Evolutionary conservation across 2,888 invertebrate genomes (phyloP), one percentile per base, ranked within the genome.

Genomic region (Apotomis betuletana): DNA sequence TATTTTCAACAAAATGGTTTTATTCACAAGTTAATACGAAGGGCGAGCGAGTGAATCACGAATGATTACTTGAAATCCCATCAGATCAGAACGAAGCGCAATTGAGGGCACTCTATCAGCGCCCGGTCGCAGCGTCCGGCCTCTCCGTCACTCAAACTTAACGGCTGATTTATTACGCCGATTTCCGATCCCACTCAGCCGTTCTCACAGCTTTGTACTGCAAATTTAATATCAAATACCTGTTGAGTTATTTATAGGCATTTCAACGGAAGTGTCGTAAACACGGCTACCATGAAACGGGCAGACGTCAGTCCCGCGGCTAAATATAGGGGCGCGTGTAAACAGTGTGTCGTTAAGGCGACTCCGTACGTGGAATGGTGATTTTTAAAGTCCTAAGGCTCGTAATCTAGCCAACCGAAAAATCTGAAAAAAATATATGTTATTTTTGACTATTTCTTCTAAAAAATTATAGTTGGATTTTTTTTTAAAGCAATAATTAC

Each of bases 61-160:
- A 67, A 13, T 55, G 41, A 72, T 68, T 58, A 68, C 63, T 63
- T 59, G 58, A 72, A 68, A 68, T 58, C 72, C 67, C 62, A 72
- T 68, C 72, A 57, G 63, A 59, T 61, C 36, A 41, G 63, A 63
- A 62, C 55, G 71, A 41, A 41, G 41, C 41, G 41, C 72, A 67
- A 72, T 72, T 72, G 72, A 72, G 72, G 72, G 68, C 72, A 67
- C 83, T 83, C 80, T 73, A 80, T 79, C 79, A 82, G 62, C 77
- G 75, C 74, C 76, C 74, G 76, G 74, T 77, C 73, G 77, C 75
- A 69, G 76, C 82, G 80, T 81, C 84, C 83, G 82, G 83, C 78
- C 78, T 75, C 80, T 80, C 81, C 80, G 85, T 85, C 87, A 85
- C 82, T 87, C 86, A 83, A 83, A 85, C 84, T 86, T 86, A 81